These are phyloP conservation scores for Anguilla obscura DNA, from an alignment of 2,797 vertebrate genomes.

Conservation along the genomic window DNA sequence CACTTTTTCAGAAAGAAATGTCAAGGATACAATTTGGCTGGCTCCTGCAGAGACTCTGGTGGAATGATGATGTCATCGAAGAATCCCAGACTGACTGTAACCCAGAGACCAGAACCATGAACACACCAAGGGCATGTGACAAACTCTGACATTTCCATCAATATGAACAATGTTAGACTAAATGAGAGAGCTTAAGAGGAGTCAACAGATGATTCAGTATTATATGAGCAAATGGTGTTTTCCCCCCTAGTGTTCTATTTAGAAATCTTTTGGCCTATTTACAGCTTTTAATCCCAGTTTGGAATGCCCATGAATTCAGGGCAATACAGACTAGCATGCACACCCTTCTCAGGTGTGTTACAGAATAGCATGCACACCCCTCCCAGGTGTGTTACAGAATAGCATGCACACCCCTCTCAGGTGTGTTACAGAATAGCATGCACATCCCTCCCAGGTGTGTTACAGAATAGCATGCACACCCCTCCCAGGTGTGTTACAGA, in stretches of 20 bases:
- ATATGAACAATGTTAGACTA: not conserved
- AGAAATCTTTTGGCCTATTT: not conserved
- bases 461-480: not conserved
- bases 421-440: not conserved
- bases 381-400: not conserved
- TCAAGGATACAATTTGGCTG: constrained; percentile 96
- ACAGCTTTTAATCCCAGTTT: not conserved
- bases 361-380: not conserved
- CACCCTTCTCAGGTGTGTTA: not conserved
- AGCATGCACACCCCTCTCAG: not conserved
- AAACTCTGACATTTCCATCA: not conserved
- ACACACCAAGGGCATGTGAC: not conserved
- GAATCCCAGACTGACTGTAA: constrained; percentile 91
- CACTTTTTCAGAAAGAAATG: not conserved
- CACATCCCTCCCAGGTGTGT: too few relatives aligned
- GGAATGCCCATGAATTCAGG: not conserved
- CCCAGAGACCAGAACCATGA: constrained; percentile 36
- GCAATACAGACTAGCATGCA: not conserved
- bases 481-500: not conserved
- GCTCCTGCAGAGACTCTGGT: constrained; percentile 94
- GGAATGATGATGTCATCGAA: constrained; percentile 96
- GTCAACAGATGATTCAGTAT: not conserved
- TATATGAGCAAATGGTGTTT: too few relatives aligned
- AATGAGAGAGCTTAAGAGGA: not conserved
- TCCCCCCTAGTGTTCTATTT: not conserved